Evolutionary conservation across 2,113 vertebrate genomes (phyloP), one percentile per base, ranked within the genome.

Genomic region (Pyrgilauda ruficollis): DNA sequence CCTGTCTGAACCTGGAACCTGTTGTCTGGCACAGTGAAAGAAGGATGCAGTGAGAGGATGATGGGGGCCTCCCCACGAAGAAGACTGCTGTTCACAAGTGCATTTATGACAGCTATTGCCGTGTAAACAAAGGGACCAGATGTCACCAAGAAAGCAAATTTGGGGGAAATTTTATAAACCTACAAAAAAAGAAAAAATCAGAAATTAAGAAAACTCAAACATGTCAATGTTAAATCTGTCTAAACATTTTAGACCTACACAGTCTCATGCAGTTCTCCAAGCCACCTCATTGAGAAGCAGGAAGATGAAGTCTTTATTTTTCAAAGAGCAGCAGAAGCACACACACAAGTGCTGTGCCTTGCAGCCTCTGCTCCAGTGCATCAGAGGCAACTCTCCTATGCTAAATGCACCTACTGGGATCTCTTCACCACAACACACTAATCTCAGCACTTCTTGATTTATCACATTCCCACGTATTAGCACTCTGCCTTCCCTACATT

Each of bases 1-100:
- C 99, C 99, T 95, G 99, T 99, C 94, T 99, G 99, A 82, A 99
- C 98, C 39, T 99, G 98, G 97, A 99, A 99, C 94, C 98, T 98
- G 91, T 90, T 93, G 87, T 98, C 98, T 14, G 99, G 98, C 70
- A 97, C 97, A 24, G 96, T 89, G 94, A 98, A 98, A 90, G 98
- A 98, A 15, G 98, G 98, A 68, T 98, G 98, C 80, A 99, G 90
- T 11, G 98, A 98, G 80, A 99, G 96, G 93, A 99, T 99, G 68
- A 97, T 64, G 64, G 98, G 98, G 20, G 97, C 94, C 5, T 98
- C 96, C 58, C 93, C 98, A 80, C 4, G 96, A 59, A 92, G 98
- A 91, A 97, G 97, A 86, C 96, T 97, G 97, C 97, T 98, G 70
- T 97, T 97, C 64, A 96, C 61, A 76, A 99, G 97, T 9, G 97